Evolutionary conservation across 2,888 invertebrate species (phyloP), one percentile per base, ranked within the genome.

Genomic region (Tenthredo livida): DNA sequence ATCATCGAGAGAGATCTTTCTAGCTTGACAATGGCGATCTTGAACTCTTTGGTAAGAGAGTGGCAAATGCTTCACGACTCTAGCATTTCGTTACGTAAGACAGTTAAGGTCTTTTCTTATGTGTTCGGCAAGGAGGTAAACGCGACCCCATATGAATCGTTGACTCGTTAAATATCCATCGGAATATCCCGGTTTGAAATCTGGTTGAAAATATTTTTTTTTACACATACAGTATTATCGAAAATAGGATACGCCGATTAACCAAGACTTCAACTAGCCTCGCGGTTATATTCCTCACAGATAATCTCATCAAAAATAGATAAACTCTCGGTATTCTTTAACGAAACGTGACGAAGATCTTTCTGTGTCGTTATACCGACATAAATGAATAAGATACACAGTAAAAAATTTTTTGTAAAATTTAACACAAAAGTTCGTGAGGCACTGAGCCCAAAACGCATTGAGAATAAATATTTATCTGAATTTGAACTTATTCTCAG

Each of bases 21-120:
- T 47, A 0, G 25, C 40, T 21, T 67, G 84, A 67, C 65, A 84
- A 84, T 47, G 29, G 67, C 67, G 84, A 67, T 84, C 84, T 84
- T 84, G 84, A 84, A 84, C 84, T 84, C 84, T 37, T 61, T 37
- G 43, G 61, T 29, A 40, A 65, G 84, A 75, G 78, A 84, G 43
- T 65, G 78, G 84, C 78, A 80, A 65, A 58, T 50, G 67, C 84
- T 84, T 61, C 77, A 77, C 65, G 84, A n/a, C 17, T 33, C 84
- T 47, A 77, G 73, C 84, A 84, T 61, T 61, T 61, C 12, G 10
- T 84, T 84, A 75, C 58, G 84, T 40, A 84, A 84, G 2, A 73
- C 5, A 33, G 67, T 67, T 67, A 37, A 37, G 37, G 72, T 73
- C 72, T n/a, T 73, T 73, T 73, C 7, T 21, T n/a, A 73, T 0